Conservation (phyloP, 1,140 invertebrate genomes). For the Zeugodacus cucurbitae region DNA sequence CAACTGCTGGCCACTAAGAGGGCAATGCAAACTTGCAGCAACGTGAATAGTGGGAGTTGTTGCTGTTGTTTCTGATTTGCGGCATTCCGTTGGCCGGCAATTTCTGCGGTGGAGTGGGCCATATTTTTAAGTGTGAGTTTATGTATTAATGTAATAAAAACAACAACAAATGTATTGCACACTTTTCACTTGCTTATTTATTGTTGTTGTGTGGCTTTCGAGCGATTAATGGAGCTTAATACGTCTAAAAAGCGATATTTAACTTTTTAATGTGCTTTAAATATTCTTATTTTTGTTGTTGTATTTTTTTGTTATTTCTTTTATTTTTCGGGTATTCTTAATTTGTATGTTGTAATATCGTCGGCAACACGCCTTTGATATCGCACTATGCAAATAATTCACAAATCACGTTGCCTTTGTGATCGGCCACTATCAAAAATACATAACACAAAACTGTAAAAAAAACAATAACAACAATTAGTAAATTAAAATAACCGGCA, state of each 20-base stretch:
- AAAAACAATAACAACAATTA: neutral
- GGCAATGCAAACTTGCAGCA: slow-evolving; percentile 13
- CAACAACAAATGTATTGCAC: neutral
- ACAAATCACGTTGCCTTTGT: neutral
- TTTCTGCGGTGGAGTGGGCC: neutral
- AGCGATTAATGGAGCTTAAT: no score
- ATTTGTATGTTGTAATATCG: neutral
- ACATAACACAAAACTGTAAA: neutral
- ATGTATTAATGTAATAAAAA: neutral
- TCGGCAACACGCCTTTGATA: neutral
- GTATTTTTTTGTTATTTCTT: neutral
- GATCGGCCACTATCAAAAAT: neutral
- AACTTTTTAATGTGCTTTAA: no score
- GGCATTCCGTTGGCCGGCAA: no score
- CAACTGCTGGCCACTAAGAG: neutral
- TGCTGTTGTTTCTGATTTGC: no score
- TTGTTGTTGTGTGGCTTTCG: no score
- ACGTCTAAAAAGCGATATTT: no score
- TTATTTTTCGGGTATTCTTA: neutral
- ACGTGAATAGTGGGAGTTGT: no score
- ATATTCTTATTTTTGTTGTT: no score
- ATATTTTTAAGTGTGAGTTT: neutral
- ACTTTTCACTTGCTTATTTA: no score
- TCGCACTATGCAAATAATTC: neutral
- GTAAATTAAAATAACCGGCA: neutral